phyloP scores from a whole-genome alignment of 2,113 vertebrate genomes.

The Elanus axillaris region DNA sequence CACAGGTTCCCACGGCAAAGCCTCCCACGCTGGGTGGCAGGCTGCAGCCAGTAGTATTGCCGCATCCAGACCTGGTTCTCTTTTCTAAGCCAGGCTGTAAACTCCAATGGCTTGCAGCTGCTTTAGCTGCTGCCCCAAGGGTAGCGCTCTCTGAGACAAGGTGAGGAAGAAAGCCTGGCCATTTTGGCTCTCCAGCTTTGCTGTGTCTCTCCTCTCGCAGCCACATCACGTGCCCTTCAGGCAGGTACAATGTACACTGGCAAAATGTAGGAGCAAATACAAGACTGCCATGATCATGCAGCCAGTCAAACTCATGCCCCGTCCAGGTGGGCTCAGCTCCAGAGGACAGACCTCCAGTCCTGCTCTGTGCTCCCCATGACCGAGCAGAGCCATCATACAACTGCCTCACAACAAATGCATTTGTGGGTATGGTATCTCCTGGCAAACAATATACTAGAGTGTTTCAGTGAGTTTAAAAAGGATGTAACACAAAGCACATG shows the following conservation, averaged over 20 bases:
- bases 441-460: background rate
- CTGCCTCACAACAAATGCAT: accelerated
- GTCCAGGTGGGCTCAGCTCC: background rate
- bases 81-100: background rate
- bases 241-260: accelerated
- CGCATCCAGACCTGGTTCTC: background rate
- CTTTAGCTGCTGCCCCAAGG: background rate
- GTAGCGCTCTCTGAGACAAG: background rate
- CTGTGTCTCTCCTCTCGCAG: background rate
- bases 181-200: background rate
- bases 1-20: background rate
- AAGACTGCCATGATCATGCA: background rate
- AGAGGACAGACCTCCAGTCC: background rate
- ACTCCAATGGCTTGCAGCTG: background rate
- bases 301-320: background rate
- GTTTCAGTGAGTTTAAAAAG: background rate
- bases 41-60: background rate
- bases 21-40: accelerated
- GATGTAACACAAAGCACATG: background rate
- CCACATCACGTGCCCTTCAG: background rate
- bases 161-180: background rate
- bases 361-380: background rate
- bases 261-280: background rate
- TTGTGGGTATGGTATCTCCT: background rate
- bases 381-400: background rate